Evolutionary conservation across 2,888 invertebrate species (phyloP).

Genomic region (Mythimna ferrago): DNA sequence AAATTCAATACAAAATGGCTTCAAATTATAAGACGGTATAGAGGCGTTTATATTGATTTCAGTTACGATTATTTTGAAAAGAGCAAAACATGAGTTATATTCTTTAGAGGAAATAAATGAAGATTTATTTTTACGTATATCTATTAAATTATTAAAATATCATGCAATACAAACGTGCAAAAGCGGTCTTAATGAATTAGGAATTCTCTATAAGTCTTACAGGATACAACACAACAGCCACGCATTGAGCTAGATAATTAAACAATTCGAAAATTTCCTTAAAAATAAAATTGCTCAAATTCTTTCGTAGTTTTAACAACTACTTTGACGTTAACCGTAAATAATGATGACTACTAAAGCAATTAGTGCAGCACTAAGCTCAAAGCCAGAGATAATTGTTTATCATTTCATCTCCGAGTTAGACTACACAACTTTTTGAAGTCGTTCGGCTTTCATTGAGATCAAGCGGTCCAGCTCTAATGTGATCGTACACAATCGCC

Average conservation of each 20-base stretch:
- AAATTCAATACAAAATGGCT: background rate
- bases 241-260: too few species aligned
- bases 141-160: too few species aligned
- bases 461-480: constrained; percentile 46
- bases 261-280: background rate
- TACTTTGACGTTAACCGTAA: constrained; percentile 14
- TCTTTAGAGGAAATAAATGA: background rate
- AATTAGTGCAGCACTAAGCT: constrained; percentile 42
- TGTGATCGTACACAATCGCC: constrained; percentile 48
- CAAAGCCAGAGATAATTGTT: constrained; percentile 40
- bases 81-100: background rate
- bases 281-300: constrained; percentile 6
- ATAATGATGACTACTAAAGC: constrained; percentile 27
- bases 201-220: background rate
- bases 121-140: too few species aligned
- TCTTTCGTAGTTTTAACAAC: background rate
- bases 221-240: background rate
- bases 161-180: too few species aligned
- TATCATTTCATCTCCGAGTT: constrained; percentile 34
- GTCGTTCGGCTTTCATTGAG: constrained; percentile 38
- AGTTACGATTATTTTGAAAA: background rate
- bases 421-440: constrained; percentile 58
- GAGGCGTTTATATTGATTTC: background rate
- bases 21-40: background rate
- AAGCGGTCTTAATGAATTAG: too few species aligned